A percentile compares a stretch with the other conserved stretches of the same genome.
phyloP scores from a whole-genome alignment of 2,888 invertebrate genomes.

The Oasisia sp. region DNA sequence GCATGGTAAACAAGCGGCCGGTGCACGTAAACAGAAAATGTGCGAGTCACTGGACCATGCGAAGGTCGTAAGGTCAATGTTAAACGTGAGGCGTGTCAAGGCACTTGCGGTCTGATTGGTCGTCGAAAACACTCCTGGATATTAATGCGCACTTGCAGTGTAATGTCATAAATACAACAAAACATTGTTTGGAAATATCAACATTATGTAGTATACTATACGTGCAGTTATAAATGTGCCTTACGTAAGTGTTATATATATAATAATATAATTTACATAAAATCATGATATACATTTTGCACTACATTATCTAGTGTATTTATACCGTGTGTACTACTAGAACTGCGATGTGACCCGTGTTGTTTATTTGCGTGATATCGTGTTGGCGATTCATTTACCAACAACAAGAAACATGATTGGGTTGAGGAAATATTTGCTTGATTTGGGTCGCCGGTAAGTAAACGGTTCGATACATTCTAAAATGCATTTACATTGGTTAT shows the following conservation, averaged over 20 bases:
- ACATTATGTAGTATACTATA: neutral
- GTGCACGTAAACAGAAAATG: neutral
- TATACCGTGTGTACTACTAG: neutral
- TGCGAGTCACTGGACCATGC: neutral
- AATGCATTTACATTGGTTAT: neutral
- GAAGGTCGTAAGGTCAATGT: neutral
- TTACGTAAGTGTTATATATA: neutral
- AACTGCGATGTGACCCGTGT: neutral
- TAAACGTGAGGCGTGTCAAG: slow-evolving; percentile 13
- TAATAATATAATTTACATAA: neutral
- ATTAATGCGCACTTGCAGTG: neutral
- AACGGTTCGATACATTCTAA: neutral
- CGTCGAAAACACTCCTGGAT: neutral
- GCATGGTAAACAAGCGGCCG: neutral
- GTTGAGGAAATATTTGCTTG: neutral
- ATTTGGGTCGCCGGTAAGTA: neutral
- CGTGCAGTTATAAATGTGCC: neutral
- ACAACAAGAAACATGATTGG: neutral
- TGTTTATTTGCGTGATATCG: neutral
- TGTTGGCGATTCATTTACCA: neutral
- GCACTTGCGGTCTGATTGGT: neutral
- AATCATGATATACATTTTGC: neutral
- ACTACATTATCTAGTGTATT: neutral
- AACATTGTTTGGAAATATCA: neutral
- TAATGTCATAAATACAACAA: neutral